phyloP scores from a whole-genome alignment of 2,113 vertebrate genomes.

The Acrocephalus kingi region DNA sequence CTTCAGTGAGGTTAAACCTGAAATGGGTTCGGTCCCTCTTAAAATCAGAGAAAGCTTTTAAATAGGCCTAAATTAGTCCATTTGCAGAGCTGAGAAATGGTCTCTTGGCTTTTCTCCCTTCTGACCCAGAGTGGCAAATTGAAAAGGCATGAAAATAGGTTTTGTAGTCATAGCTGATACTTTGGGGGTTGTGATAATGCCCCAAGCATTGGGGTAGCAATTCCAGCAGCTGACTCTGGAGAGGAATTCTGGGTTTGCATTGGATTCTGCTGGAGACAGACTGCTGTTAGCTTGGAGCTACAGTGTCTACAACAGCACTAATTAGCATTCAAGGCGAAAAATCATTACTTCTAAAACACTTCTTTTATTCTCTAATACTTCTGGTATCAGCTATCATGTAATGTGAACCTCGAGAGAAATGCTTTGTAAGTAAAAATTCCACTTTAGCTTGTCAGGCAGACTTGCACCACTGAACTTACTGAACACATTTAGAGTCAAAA shows the following conservation, averaged over 20 bases:
- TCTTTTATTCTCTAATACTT: constrained; percentile 4
- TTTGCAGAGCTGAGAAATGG: not conserved
- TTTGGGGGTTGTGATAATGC: not conserved
- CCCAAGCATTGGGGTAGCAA: not conserved
- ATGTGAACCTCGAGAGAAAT: not conserved
- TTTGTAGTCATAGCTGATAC: not conserved
- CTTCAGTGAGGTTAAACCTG: not conserved
- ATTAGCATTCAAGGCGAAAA: not conserved
- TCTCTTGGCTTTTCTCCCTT: not conserved
- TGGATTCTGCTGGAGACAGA: not conserved
- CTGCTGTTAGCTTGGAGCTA: not conserved
- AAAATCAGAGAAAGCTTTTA: not conserved
- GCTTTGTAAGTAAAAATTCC: not conserved
- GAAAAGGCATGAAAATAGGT: not conserved
- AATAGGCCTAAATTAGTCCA: not conserved
- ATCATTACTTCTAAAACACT: not conserved
- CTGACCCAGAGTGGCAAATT: not conserved
- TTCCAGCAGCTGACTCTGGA: not conserved
- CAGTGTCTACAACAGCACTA: not conserved
- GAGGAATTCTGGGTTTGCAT: not conserved
- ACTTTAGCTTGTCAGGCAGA: not conserved
- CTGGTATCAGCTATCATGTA: not conserved
- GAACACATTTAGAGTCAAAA: not conserved
- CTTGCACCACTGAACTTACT: not conserved
- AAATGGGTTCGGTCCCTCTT: not conserved